Evolutionary conservation across 2,113 vertebrate species (phyloP), one percentile per base, ranked within the genome.

Genomic region (Furnarius figulus): DNA sequence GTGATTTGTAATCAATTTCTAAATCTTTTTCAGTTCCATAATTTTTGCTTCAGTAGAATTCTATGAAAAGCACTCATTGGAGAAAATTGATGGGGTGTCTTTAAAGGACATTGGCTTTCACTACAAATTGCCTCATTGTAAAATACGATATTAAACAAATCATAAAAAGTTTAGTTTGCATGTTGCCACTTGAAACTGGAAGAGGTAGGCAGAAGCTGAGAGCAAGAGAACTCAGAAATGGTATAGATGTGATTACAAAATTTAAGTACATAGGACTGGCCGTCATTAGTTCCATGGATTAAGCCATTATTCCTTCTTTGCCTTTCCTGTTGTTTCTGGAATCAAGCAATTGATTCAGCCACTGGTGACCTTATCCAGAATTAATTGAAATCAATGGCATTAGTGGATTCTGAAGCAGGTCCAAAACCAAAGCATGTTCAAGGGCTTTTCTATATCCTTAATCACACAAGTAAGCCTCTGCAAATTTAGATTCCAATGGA

Each of bases 311-410:
- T 94, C 56, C 37, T 88, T 77, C 79, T 76, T 73, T 96, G 63
- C 30, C 47, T 85, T 91, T 85, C 59, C 73, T 67, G 55, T 87
- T 92, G 33, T 82, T 84, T 93, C 83, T 85, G 66, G 66, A 94
- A 58, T 86, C 53, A 66, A 75, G 79, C 28, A 75, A 87, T 90
- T 72, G 83, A 93, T 92, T 94, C 86, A 89, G 76, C 37, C 70
- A 93, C 21, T 62, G 87, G 46, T 87, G 87, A 95, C 75, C 88
- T 92, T 85, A 88, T 84, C 68, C 76, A 90, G 75, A 89, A 79
- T 93, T 95, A 90, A 87, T 4, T 90, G 79, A 96, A 96, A 93
- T 94, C 90, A 55, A 94, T 85, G 79, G 56, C 80, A 90, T 58
- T 50, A 92, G 66, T 46, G 33, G 66, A 49, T 75, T 94, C 80